A percentile compares a stretch with the other conserved stretches of the same genome.
These are phyloP conservation scores for Lysandra bellargus DNA, from an alignment of 2,888 invertebrate genomes.

Conservation along the genomic window DNA sequence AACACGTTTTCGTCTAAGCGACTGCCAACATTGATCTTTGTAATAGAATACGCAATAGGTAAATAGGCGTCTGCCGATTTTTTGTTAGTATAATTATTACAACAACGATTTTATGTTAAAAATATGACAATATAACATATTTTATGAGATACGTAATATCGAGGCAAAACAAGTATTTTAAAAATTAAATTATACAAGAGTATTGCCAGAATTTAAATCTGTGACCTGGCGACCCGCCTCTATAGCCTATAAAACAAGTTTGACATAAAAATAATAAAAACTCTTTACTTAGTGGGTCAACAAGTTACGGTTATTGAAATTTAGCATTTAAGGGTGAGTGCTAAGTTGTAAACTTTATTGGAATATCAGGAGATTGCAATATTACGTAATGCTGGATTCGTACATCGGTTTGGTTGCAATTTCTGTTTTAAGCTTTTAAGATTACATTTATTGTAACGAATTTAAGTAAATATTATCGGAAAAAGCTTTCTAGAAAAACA, in stretches of 20 bases:
- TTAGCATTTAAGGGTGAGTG: conserved; percentile 13
- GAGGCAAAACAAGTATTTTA: not conserved
- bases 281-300: conserved; percentile 12
- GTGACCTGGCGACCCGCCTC: not conserved
- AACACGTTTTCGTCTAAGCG: not conserved
- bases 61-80: not conserved
- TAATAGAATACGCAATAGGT: not conserved
- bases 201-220: not conserved
- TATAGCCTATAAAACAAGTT: conserved; percentile 2
- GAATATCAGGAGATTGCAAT: not conserved
- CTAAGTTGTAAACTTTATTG: not conserved
- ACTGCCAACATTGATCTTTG: not conserved
- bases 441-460: too few species aligned
- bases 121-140: not conserved
- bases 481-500: not conserved
- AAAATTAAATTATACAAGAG: conserved; percentile 4
- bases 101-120: not conserved
- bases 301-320: conserved; percentile 17
- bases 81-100: not conserved
- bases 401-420: not conserved
- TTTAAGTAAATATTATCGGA: too few species aligned
- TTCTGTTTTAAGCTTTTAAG: not conserved
- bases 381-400: not conserved
- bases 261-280: conserved; percentile 13
- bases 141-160: not conserved